A percentile compares a stretch with the other conserved stretches of the same genome.
Conservation (phyloP, 2,113 vertebrate genomes). For the Tachuris rubrigastra region DNA sequence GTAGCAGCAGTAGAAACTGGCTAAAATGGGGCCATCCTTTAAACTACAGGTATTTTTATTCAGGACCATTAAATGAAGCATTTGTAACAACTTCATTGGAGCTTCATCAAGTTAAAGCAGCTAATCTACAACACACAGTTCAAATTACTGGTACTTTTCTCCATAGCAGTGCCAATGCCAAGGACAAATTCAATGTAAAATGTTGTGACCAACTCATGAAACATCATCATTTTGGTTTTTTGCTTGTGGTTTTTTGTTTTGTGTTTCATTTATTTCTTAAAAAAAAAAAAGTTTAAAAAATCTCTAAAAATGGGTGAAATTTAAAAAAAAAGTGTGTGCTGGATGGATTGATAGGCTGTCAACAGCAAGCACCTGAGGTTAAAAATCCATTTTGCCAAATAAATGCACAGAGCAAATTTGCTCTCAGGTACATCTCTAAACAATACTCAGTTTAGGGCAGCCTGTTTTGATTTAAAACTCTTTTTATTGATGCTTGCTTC, state of each 20-base stretch:
- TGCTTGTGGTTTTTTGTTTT: background rate
- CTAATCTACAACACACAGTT: background rate
- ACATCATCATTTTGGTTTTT: background rate
- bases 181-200: background rate
- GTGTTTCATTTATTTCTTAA: background rate
- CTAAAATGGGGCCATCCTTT: constrained; percentile 18
- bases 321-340: background rate
- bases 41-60: background rate
- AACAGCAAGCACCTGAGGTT: background rate
- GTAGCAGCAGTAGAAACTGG: constrained; percentile 56
- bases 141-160: background rate
- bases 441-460: background rate
- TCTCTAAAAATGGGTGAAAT: background rate
- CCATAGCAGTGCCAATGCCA: background rate
- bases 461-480: background rate
- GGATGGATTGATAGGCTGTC: background rate
- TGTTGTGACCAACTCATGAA: background rate
- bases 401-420: background rate
- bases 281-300: background rate
- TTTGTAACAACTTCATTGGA: background rate
- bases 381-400: background rate
- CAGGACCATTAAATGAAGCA: background rate
- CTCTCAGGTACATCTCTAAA: background rate
- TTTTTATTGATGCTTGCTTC: background rate
- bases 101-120: background rate